Percentiles rank a stretch among this genome's conserved stretches.
These are phyloP conservation scores for Xyrauchen texanus DNA, from an alignment of 2,113 vertebrate genomes.

Conservation along the genomic window DNA sequence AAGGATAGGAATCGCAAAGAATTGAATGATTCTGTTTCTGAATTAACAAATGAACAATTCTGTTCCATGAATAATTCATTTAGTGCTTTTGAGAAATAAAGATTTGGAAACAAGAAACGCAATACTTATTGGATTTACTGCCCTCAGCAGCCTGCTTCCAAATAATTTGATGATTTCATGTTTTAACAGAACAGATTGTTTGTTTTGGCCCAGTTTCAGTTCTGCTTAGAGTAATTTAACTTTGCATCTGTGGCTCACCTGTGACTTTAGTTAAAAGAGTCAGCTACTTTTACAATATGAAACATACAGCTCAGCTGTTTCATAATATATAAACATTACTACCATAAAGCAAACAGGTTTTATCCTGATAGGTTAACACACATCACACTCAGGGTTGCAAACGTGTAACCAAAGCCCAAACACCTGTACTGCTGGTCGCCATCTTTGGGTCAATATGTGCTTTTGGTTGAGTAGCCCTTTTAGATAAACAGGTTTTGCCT, in stretches of 20 bases:
- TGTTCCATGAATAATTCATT: no score
- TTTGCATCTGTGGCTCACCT: not conserved
- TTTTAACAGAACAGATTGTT: not conserved
- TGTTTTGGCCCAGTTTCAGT: not conserved
- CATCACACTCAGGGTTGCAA: not conserved
- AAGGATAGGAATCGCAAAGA: no score
- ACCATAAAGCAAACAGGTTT: not conserved
- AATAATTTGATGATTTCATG: no score
- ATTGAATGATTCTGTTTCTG: no score
- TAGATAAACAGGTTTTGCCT: constrained; percentile 59
- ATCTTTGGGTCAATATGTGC: constrained; percentile 49
- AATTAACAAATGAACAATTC: no score
- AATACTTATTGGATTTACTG: no score
- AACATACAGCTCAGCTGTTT: not conserved
- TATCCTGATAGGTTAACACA: not conserved
- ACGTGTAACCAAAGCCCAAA: not conserved
- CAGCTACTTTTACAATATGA: constrained; percentile 15
- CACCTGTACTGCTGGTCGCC: constrained; percentile 18
- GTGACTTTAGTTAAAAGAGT: not conserved
- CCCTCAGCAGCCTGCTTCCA: no score
- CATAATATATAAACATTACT: not conserved
- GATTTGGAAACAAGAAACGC: no score
- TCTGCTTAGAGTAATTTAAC: constrained; percentile 1
- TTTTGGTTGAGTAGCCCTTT: constrained; percentile 36
- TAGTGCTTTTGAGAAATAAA: no score